Evolutionary conservation across 2,888 invertebrate genomes (phyloP).

Genomic region (Drosophila macrothrix): DNA sequence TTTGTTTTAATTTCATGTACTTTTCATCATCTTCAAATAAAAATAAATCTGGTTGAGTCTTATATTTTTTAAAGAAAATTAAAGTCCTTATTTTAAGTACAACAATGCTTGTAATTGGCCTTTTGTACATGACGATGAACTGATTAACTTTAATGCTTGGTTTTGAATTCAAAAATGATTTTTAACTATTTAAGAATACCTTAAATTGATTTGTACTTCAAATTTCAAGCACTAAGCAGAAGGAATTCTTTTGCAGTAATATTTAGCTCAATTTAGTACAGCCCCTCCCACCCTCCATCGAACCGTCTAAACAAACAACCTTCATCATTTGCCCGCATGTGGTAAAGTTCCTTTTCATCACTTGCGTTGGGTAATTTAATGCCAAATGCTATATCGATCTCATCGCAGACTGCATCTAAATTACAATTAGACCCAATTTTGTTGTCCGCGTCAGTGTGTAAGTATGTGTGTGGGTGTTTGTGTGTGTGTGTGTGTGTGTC

Average conservation of each 20-base stretch:
- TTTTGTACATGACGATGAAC: not conserved
- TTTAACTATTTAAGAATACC: not conserved
- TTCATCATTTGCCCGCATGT: not conserved
- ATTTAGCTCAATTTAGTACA: too few relatives aligned
- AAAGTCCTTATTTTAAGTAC: not conserved
- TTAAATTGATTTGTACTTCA: not conserved
- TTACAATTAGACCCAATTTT: slow-evolving; percentile 71
- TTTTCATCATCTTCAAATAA: not conserved
- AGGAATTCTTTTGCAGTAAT: not conserved
- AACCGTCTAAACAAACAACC: not conserved
- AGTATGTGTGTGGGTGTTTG: not conserved
- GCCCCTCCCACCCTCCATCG: not conserved
- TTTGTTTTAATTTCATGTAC: not conserved
- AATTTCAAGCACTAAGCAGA: not conserved
- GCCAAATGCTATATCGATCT: slow-evolving; percentile 55
- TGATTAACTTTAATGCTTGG: not conserved
- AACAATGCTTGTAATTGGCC: too few relatives aligned
- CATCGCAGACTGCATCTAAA: slow-evolving; percentile 59
- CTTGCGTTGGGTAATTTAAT: slow-evolving; percentile 53
- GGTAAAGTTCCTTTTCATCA: slow-evolving; percentile 27
- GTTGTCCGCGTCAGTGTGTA: slow-evolving; percentile 5
- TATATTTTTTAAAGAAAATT: not conserved
- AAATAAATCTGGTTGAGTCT: not conserved
- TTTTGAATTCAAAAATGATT: not conserved
- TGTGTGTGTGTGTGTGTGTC: not conserved